Conservation (phyloP, 2,113 vertebrate genomes). For the Nothocercus julius region DNA sequence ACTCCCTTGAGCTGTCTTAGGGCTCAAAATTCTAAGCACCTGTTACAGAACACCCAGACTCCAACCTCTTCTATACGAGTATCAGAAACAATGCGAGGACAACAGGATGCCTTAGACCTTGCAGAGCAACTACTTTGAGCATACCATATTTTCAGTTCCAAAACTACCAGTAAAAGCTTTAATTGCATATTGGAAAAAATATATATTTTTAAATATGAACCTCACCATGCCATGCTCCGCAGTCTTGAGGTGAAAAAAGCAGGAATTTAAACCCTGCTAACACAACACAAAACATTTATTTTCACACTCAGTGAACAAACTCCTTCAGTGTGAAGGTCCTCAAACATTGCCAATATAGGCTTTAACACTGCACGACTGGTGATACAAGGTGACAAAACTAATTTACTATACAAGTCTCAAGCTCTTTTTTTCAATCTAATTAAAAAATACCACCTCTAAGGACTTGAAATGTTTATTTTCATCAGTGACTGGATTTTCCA, state of each 20-base stretch:
- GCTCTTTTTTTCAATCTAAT: background rate
- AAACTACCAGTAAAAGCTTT: background rate
- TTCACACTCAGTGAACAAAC: background rate
- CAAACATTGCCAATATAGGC: background rate
- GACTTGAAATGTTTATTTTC: background rate
- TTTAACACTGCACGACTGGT: background rate
- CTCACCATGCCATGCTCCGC: background rate
- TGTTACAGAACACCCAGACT: background rate
- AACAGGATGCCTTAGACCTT: background rate
- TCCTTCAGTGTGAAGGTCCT: background rate
- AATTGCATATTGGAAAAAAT: background rate
- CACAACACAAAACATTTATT: background rate
- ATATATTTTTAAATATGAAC: background rate
- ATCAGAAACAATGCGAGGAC: background rate
- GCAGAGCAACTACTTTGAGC: background rate
- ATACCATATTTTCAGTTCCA: background rate
- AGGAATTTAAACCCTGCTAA: background rate
- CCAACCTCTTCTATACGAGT: background rate
- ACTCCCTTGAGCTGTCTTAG: background rate
- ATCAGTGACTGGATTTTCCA: background rate
- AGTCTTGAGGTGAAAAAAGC: background rate
- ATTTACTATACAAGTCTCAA: background rate
- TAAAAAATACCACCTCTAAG: background rate
- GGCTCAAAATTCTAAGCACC: background rate
- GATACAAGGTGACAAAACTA: background rate